Base-by-base conservation (phyloP, 2,113 vertebrate genomes). In the Semnopithecus entellus region DNA sequence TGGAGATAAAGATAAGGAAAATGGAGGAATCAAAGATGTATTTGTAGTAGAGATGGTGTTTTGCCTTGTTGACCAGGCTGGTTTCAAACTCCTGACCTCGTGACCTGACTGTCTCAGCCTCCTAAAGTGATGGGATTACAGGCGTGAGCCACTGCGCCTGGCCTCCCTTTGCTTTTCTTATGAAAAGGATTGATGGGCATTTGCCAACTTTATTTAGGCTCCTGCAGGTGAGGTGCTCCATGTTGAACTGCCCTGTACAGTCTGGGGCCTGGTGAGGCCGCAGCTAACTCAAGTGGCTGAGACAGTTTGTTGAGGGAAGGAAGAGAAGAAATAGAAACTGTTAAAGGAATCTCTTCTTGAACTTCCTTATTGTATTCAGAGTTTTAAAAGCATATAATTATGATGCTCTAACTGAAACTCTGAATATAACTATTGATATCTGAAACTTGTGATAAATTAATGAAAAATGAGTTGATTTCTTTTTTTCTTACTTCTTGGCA, bases 301-400 rank as follows among this genome's bases (percentile, higher is more conserved):
- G 91, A 90, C 95, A 72, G 70, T 95, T 90, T 90, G 52, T 72
- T 95, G 50, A 92, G 96, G 97, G 92, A 96, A 97, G 96, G 91
- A 52, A 85, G 89, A 57, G 94, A 94, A 94, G 80, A 96, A 93
- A 85, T n/a, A 88, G 93, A 84, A 96, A 94, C 84, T 22, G 81
- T 91, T 93, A 75, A 88, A 88, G 83, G 90, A 92, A 95, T 96
- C 57, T 98, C 75, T 76, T 98, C 93, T 93, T 97, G 97, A 97
- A 97, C 85, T 98, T 98, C 76, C 76, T 98, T 96, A 96, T 78
- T 88, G 23, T 50, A 45, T 30, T 75, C 64, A 80, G 94, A 98
- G 94, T 97, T 97, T 91, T 38, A 64, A 68, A 98, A 81, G 95
- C 95, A 92, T 94, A 91, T 96, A 98, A 98, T 97, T 96, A 92